Evolutionary conservation across 2,888 invertebrate species (phyloP).

Genomic region (Platycheirus albimanus): DNA sequence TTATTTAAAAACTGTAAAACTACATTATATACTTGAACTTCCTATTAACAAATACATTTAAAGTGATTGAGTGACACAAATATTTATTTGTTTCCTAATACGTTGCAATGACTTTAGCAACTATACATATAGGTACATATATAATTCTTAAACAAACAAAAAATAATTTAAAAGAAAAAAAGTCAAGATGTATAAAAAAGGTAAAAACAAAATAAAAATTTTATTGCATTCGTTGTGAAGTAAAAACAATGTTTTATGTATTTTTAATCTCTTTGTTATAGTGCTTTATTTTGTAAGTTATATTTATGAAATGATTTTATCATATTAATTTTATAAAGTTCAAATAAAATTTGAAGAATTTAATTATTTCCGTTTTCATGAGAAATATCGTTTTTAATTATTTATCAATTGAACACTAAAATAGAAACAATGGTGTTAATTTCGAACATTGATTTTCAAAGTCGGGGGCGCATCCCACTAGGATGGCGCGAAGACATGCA

Average conservation of each 20-base stretch:
- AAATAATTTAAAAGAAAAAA: conserved; percentile 43
- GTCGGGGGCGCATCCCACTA: too few relatives aligned
- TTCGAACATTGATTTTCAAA: too few relatives aligned
- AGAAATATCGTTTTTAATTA: too few relatives aligned
- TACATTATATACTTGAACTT: conserved; percentile 26
- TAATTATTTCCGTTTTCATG: conserved; percentile 45
- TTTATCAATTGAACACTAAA: conserved; percentile 21
- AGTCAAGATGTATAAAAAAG: conserved; percentile 38
- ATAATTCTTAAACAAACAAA: not conserved
- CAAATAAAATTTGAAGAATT: conserved; percentile 68
- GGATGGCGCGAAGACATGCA: too few relatives aligned
- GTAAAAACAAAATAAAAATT: conserved; percentile 14
- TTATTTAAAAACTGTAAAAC: not conserved
- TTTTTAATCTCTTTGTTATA: conserved; percentile 39
- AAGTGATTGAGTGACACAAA: conserved; percentile 65
- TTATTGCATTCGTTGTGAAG: conserved; percentile 71
- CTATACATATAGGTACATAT: too few relatives aligned
- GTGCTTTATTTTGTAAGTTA: conserved; percentile 41
- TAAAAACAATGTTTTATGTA: conserved; percentile 43
- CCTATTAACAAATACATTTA: conserved; percentile 26
- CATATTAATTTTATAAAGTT: conserved; percentile 66
- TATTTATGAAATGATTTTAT: conserved; percentile 42
- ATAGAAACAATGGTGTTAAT: too few relatives aligned
- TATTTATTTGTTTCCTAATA: conserved; percentile 36
- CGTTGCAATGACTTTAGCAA: conserved; percentile 28